Evolutionary conservation across 2,888 invertebrate genomes (phyloP).

Genomic region (Hololepta plana): DNA sequence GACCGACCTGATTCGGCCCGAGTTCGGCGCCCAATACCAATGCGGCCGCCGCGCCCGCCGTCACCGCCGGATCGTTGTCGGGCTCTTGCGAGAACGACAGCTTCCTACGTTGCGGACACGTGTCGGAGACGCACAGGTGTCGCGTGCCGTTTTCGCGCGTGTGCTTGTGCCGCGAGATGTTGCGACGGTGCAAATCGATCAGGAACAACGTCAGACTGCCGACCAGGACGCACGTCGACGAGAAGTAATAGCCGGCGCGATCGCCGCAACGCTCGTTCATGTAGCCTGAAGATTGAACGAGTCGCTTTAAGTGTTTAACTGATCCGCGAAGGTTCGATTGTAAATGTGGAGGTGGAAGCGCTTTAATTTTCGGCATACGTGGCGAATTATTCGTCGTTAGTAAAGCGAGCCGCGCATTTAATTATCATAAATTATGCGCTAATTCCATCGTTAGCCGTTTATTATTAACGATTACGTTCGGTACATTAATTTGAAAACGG

Average conservation of each 20-base stretch:
- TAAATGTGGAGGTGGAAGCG: too few relatives aligned
- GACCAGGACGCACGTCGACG: slow-evolving; percentile 57
- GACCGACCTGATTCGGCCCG: slow-evolving; percentile 22
- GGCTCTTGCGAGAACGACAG: slow-evolving; percentile 40
- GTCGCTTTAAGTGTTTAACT: too few relatives aligned
- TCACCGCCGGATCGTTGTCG: slow-evolving; percentile 33
- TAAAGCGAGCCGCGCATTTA: too few relatives aligned
- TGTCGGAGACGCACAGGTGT: slow-evolving; percentile 35
- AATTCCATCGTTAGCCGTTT: too few relatives aligned
- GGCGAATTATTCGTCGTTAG: too few relatives aligned
- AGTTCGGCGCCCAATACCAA: slow-evolving; percentile 37
- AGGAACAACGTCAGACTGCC: slow-evolving; percentile 64
- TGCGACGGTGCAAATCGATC: slow-evolving; percentile 60
- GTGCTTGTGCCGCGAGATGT: slow-evolving; percentile 51
- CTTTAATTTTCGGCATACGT: too few relatives aligned
- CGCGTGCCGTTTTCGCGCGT: slow-evolving; percentile 37
- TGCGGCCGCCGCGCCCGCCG: slow-evolving; percentile 29
- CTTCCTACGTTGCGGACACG: slow-evolving; percentile 35
- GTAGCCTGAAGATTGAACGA: slow-evolving; percentile 48
- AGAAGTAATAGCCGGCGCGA: slow-evolving; percentile 69
- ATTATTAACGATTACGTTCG: too few relatives aligned
- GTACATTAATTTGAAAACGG: too few relatives aligned
- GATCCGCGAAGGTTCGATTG: too few relatives aligned
- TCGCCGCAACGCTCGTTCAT: slow-evolving; percentile 61
- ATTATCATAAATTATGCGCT: too few relatives aligned